Evolutionary conservation across 2,888 invertebrate species (phyloP).

Genomic region (Sthenelais limicola): DNA sequence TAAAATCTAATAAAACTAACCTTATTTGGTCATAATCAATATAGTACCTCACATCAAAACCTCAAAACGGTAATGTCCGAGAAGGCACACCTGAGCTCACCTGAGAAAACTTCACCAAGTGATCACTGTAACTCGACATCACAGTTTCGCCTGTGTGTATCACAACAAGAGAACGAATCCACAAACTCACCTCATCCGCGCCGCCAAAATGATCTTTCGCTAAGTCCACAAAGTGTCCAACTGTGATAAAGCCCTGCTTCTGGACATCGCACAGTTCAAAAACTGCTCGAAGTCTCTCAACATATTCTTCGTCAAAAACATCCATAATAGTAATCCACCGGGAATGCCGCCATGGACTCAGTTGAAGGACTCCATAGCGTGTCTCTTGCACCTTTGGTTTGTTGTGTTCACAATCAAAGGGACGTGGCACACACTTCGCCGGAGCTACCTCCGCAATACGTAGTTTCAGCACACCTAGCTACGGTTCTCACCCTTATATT

Average conservation of each 20-base stretch:
- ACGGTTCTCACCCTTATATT: too few species aligned
- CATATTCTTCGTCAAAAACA: conserved; percentile 51
- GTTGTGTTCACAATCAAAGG: conserved; percentile 22
- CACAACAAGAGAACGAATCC: neutral
- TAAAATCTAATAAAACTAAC: too few species aligned
- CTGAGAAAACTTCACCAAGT: conserved; percentile 18
- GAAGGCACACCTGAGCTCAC: conserved; percentile 7
- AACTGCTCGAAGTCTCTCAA: conserved; percentile 61
- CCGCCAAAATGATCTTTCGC: conserved; percentile 68
- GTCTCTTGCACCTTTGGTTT: conserved; percentile 5
- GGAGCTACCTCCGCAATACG: conserved; percentile 7
- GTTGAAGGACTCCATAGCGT: neutral
- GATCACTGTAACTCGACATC: too few species aligned
- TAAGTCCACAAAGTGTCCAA: conserved; percentile 63
- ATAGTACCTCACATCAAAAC: too few species aligned
- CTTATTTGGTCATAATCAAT: too few species aligned
- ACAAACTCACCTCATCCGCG: conserved; percentile 49
- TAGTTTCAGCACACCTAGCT: conserved; percentile 5
- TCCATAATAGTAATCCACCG: conserved; percentile 52
- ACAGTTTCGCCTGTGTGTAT: too few species aligned
- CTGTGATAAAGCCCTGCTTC: conserved; percentile 67
- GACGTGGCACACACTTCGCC: conserved; percentile 1
- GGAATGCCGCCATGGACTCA: conserved; percentile 27
- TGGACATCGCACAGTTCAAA: conserved; percentile 68
- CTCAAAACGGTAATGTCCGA: too few species aligned